Evolutionary conservation across 2,888 invertebrate species (phyloP), one percentile per base, ranked within the genome.

Genomic region (Macrophya annulata): DNA sequence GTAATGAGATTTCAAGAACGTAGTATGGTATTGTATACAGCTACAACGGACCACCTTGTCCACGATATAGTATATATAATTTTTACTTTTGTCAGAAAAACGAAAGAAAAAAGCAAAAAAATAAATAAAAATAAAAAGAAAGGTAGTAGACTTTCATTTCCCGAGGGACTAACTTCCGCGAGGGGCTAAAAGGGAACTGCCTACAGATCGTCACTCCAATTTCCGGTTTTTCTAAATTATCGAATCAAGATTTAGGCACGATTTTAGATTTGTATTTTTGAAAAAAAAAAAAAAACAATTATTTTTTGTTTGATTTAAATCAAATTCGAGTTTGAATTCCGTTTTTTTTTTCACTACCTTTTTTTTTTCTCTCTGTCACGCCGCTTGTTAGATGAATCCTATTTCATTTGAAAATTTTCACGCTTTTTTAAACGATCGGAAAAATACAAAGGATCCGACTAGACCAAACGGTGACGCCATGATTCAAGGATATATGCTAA

Each of bases 1-100:
- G 89, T 91, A 92, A 92, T 89, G 89, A 91, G 90, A 92, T 91
- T 92, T 91, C 90, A 90, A 92, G 90, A 90, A 86, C 88, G 59
- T 81, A 77, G 84, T 86, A 76, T 76, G 15, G 15, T 8, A 8
- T 8, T 0, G 76, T 68, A 83, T 68, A 83, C 84, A 76, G 71
- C 83, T 82, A 31, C 37, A 74, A 83, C 45, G 15, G 15, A 68
- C 86, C 87, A 87, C 72, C 87, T 76, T 87, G 85, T 86, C 85
- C 87, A 87, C 87, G 86, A 87, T 88, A 86, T 84, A 88, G 86
- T 86, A 87, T 3, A 40, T 51, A 31, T 76, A 72, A 86, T 91
- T 91, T 90, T 84, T 89, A 90, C 85, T 86, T 86, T 88, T 87
- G 87, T 62, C 86, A 65, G 74, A 84, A 31, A 31, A 31, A 31